phyloP scores from a whole-genome alignment of 2,888 invertebrate species.

The Diarsia rubi region DNA sequence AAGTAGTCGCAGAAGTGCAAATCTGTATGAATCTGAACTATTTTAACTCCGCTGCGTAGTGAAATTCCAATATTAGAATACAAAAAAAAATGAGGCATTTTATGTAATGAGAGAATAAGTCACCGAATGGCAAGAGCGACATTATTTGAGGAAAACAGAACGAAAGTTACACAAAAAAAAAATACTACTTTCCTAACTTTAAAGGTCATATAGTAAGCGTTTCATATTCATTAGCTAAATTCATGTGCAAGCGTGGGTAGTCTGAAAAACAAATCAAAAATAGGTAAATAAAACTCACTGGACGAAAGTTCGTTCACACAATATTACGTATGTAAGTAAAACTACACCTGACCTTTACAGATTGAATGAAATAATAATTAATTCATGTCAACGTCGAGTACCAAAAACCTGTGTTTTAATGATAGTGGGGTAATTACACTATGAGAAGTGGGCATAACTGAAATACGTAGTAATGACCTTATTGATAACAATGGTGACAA shows the following conservation, averaged over 20 bases:
- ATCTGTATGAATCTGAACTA: too few relatives aligned
- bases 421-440: constrained; percentile 12
- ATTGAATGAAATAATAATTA: constrained; percentile 5
- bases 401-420: constrained; percentile 7
- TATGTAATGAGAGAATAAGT: background rate
- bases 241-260: background rate
- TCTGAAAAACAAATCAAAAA: background rate
- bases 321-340: background rate
- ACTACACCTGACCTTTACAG: constrained; percentile 1
- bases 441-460: background rate
- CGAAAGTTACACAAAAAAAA: background rate
- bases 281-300: background rate
- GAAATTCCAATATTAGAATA: too few relatives aligned
- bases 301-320: background rate
- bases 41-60: too few relatives aligned
- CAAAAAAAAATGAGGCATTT: background rate
- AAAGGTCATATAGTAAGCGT: constrained; percentile 1
- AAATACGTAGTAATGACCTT: background rate
- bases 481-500: background rate
- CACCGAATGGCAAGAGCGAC: background rate
- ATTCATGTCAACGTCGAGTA: constrained; percentile 8
- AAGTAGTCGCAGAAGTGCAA: too few relatives aligned
- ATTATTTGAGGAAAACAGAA: background rate
- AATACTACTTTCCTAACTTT: too few relatives aligned
- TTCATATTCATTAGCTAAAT: constrained; percentile 4